Evolutionary conservation across 2,797 vertebrate genomes (phyloP).

Genomic region (Coregonus ussuriensis): DNA sequence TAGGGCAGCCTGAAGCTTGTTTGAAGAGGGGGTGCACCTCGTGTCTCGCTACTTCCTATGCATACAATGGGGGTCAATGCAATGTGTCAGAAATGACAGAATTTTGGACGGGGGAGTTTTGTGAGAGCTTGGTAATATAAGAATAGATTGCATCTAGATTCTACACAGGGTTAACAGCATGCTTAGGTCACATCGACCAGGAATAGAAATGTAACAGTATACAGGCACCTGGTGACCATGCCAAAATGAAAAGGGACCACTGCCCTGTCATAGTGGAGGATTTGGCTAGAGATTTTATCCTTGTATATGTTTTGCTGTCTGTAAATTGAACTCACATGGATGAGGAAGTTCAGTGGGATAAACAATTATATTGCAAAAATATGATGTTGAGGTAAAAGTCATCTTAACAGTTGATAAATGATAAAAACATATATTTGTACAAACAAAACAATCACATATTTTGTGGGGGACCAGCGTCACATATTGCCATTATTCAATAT

Average conservation of each 20-base stretch:
- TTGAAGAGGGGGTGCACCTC: background rate
- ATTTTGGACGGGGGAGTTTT: slow-evolving; percentile 4
- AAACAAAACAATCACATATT: too few species aligned
- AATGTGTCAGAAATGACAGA: slow-evolving; percentile 51
- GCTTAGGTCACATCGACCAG: slow-evolving; percentile 69
- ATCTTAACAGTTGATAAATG: too few species aligned
- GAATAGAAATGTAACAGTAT: slow-evolving; percentile 79
- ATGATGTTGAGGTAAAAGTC: background rate
- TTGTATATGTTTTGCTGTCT: slow-evolving; percentile 58
- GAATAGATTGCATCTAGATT: slow-evolving; percentile 1
- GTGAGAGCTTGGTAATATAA: slow-evolving; percentile 3
- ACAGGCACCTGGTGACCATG: slow-evolving; percentile 56
- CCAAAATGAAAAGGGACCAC: slow-evolving; percentile 16
- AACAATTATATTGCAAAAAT: background rate
- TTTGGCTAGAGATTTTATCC: slow-evolving; percentile 37
- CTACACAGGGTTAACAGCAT: slow-evolving; percentile 25
- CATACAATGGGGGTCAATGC: slow-evolving; percentile 37
- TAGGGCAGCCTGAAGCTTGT: background rate
- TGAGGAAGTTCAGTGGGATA: slow-evolving; percentile 15
- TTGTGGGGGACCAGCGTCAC: too few species aligned
- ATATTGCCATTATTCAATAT: too few species aligned
- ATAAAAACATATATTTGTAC: too few species aligned
- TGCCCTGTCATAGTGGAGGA: slow-evolving; percentile 23
- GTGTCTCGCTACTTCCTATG: slow-evolving; percentile 41
- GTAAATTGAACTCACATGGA: slow-evolving; percentile 60